These are phyloP conservation scores for Platycnemis pennipes DNA, from an alignment of 2,888 invertebrate species.

Conservation along the genomic window DNA sequence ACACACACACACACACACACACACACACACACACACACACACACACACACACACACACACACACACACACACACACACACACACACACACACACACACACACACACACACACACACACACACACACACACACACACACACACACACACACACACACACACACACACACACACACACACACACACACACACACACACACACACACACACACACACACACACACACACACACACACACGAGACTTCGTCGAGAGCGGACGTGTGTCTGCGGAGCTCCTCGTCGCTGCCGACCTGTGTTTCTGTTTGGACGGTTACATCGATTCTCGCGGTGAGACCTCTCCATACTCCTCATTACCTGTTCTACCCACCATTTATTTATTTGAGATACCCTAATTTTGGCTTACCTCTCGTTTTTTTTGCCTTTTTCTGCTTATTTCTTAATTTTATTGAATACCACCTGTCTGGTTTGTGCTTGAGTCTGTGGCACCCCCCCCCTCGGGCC, in stretches of 20 bases:
- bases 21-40: slow-evolving; percentile 46
- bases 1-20: slow-evolving; percentile 38
- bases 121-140: slow-evolving; percentile 46
- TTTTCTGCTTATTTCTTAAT: no score
- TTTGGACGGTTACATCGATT: not conserved
- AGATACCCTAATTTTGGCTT: no score
- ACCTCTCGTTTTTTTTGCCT: no score
- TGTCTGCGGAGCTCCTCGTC: not conserved
- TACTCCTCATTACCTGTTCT: not conserved
- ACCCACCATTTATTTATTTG: no score
- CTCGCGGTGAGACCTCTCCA: not conserved
- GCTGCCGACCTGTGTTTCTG: not conserved
- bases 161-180: slow-evolving; percentile 34
- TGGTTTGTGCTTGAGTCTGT: no score
- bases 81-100: slow-evolving; percentile 46
- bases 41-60: slow-evolving; percentile 46
- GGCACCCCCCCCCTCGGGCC: no score
- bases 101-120: slow-evolving; percentile 46
- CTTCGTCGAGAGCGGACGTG: not conserved
- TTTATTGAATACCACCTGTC: no score
- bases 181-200: slow-evolving; percentile 53
- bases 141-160: slow-evolving; percentile 46
- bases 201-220: slow-evolving; percentile 51
- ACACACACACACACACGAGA: slow-evolving; percentile 43
- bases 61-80: slow-evolving; percentile 46